These are phyloP conservation scores for Strix uralensis DNA, from an alignment of 2,113 vertebrate species.

Conservation along the genomic window DNA sequence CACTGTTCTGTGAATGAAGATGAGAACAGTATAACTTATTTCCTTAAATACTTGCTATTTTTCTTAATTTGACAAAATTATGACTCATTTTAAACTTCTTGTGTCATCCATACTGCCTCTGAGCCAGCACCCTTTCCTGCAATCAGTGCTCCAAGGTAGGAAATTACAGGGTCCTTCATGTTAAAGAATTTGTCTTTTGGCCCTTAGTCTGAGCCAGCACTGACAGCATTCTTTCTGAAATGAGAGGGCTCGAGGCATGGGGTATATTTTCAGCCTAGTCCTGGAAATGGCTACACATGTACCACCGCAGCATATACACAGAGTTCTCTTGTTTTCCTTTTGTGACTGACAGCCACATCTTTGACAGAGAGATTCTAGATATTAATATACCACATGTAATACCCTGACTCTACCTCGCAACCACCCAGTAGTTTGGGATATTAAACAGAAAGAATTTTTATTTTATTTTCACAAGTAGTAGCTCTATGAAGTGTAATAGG, in stretches of 20 bases:
- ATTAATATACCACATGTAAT: background rate
- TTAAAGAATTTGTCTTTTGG: background rate
- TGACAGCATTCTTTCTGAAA: background rate
- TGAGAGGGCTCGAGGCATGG: no score
- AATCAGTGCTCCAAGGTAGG: background rate
- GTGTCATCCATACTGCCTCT: background rate
- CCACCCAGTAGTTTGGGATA: background rate
- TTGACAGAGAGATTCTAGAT: background rate
- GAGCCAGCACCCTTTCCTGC: background rate
- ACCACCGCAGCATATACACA: no score
- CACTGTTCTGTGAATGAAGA: background rate
- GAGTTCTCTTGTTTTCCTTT: background rate
- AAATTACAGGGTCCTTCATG: rapidly evolving
- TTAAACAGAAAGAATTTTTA: background rate
- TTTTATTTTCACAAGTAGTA: background rate
- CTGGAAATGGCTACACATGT: background rate
- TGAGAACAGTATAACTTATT: background rate
- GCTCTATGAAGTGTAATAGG: background rate
- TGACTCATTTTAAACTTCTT: background rate
- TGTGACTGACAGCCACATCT: background rate
- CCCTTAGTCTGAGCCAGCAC: background rate
- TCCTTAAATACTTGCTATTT: background rate
- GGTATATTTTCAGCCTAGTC: background rate
- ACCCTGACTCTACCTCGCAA: background rate
- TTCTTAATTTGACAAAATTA: background rate